phyloP scores from a whole-genome alignment of 2,888 invertebrate species.

The Hypena proboscidalis region DNA sequence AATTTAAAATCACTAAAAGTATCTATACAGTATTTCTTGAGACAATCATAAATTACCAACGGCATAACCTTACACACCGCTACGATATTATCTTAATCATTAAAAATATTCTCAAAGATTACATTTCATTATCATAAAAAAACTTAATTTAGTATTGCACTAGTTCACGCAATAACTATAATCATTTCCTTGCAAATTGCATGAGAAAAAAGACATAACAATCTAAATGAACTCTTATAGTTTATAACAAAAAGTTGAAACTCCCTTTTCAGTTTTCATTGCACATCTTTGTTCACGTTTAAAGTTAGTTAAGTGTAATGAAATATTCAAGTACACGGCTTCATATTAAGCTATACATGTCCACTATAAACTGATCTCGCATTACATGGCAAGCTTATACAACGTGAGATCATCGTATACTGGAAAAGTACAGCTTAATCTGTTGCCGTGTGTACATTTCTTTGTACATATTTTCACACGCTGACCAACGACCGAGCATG shows the following conservation, averaged over 20 bases:
- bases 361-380: too few relatives aligned
- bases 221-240: conserved; percentile 21
- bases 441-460: too few relatives aligned
- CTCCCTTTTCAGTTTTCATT: conserved; percentile 15
- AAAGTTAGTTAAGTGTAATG: conserved; percentile 50
- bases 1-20: too few relatives aligned
- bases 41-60: too few relatives aligned
- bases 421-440: too few relatives aligned
- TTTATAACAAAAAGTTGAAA: conserved; percentile 9
- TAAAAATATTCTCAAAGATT: not conserved
- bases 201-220: conserved; percentile 16
- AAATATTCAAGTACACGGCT: conserved; percentile 44
- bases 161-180: conserved; percentile 22
- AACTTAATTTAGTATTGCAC: conserved; percentile 31
- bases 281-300: conserved; percentile 36
- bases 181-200: conserved; percentile 39
- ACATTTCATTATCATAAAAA: conserved; percentile 29
- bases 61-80: not conserved
- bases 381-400: too few relatives aligned
- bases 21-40: too few relatives aligned
- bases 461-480: conserved; percentile 49
- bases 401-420: too few relatives aligned
- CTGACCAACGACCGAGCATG: conserved; percentile 32
- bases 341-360: too few relatives aligned
- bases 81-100: not conserved